Evolutionary conservation across 1,140 invertebrate species (phyloP).

Genomic region (Maconellicoccus hirsutus): DNA sequence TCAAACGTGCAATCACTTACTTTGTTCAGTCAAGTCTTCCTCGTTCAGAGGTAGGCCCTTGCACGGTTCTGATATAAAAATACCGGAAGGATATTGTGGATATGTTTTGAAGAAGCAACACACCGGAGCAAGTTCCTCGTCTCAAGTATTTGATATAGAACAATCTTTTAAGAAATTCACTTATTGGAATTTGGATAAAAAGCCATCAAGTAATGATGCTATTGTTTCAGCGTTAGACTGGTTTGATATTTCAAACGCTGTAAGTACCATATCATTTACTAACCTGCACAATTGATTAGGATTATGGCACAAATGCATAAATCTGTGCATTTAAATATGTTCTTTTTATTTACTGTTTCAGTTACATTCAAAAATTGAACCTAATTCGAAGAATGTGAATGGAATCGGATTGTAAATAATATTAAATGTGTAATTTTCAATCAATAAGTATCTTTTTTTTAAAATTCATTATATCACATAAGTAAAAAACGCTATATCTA

Average conservation of each 20-base stretch:
- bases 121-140: neutral
- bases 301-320: too few relatives aligned
- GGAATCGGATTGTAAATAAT: neutral
- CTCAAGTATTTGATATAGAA: neutral
- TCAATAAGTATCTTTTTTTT: neutral
- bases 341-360: too few relatives aligned
- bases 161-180: constrained; percentile 36
- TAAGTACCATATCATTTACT: constrained; percentile 37
- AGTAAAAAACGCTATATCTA: neutral
- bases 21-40: neutral
- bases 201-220: constrained; percentile 53
- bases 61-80: neutral
- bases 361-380: neutral
- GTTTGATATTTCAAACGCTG: constrained; percentile 61
- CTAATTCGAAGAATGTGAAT: neutral
- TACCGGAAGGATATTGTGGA: constrained; percentile 11
- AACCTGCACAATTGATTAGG: neutral
- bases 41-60: constrained; percentile 18
- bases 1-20: neutral
- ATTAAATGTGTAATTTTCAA: neutral
- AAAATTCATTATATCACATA: neutral
- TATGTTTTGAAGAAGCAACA: constrained; percentile 15
- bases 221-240: constrained; percentile 54
- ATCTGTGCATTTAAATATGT: too few relatives aligned
- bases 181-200: constrained; percentile 68